Base-by-base conservation (phyloP, 2,113 vertebrate species). In the Apus apus region DNA sequence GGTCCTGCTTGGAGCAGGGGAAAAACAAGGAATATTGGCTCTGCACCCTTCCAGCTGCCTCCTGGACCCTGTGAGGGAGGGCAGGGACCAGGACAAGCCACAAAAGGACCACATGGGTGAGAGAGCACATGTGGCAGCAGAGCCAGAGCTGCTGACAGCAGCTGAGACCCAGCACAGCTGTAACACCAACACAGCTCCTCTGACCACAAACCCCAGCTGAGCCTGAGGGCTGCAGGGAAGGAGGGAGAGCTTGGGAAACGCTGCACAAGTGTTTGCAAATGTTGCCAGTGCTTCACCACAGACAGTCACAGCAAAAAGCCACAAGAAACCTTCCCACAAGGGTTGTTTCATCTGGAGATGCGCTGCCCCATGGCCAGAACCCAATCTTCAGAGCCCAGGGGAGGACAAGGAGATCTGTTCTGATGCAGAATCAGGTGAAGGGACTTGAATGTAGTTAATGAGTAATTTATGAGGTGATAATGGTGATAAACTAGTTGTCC, bases 201-300 rank as follows among this genome's bases (percentile, higher is more conserved):
- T 29, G 61, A 27, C 56, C 89, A 58, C 61, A 62, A 78, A 72
- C 8, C 61, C 65, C 58, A 25, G 72, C 27, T 51, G n/a, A 18
- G 43, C 6, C 32, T 3, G 1, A 48, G 16, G 32, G 32, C 62
- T 51, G 34, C 36, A 70, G 66, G 46, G 38, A 53, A 54, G n/a
- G 77, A 58, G 10, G 23, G 11, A 70, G 11, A 0, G 0, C 53
- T n/a, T 1, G 0, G 74, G 27, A 60, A 72, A 82, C 0, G 2
- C 45, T 83, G 46, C 38, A 17, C 26, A 56, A 57, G 15, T 1
- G 13, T 16, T 68, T 48, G 58, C 22, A 90, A 25, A 51, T 2
- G 5, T 53, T 75, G n/a, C 15, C 8, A 13, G 27, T 9, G 38
- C 67, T 76, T 77, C 19, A 0, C 15, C 32, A 79, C 25, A 62